Evolutionary conservation across 2,113 vertebrate species (phyloP).

Genomic region (Cheirogaleus medius): DNA sequence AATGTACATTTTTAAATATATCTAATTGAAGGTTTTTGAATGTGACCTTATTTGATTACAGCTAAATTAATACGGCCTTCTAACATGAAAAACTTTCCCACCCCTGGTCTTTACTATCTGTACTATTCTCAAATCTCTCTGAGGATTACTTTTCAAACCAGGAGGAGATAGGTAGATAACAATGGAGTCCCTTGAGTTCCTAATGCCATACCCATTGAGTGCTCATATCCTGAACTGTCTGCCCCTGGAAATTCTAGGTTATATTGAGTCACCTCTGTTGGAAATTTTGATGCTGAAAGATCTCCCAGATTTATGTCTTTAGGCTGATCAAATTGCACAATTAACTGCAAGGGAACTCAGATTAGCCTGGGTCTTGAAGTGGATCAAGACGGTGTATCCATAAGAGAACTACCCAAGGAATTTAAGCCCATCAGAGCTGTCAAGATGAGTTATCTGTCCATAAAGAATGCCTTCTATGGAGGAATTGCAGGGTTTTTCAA

Average conservation of each 20-base stretch:
- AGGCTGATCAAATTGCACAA: conserved; percentile 56
- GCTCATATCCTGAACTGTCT: neutral
- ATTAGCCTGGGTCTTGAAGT: conserved; percentile 4
- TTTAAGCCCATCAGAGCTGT: conserved; percentile 55
- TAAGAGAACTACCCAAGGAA: conserved; percentile 30
- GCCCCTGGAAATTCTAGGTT: conserved; percentile 16
- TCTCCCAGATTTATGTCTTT: conserved; percentile 43
- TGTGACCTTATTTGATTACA: no score
- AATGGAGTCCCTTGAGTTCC: neutral
- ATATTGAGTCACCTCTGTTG: conserved; percentile 33
- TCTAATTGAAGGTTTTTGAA: no score
- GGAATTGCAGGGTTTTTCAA: neutral
- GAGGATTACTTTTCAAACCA: neutral
- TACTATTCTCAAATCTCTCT: neutral
- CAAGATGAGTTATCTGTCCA: conserved; percentile 55
- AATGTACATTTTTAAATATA: no score
- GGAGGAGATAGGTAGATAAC: neutral
- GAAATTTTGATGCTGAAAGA: conserved; percentile 70
- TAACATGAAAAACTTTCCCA: no score
- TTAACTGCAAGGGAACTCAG: conserved; percentile 33
- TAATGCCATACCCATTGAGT: neutral
- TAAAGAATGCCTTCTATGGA: conserved; percentile 55
- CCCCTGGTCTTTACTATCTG: neutral
- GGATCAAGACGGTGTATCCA: neutral
- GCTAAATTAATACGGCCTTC: no score